A percentile compares a stretch with the other conserved stretches of the same genome.
These are phyloP conservation scores for Periophthalmus modestus DNA, from an alignment of 2,113 vertebrate genomes.

Conservation along the genomic window DNA sequence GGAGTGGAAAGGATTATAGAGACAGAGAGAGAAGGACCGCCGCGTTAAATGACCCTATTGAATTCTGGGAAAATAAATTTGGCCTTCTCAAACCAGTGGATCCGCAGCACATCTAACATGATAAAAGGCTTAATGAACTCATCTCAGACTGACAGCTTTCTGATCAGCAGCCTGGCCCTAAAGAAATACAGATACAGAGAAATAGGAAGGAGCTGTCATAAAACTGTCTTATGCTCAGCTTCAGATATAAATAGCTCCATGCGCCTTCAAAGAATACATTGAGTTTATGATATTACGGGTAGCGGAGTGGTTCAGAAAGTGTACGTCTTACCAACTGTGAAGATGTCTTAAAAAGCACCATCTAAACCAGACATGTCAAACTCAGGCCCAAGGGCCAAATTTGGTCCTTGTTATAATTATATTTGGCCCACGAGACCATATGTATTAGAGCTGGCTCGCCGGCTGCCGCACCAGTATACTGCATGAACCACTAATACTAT, in stretches of 20 bases:
- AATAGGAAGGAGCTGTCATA: not conserved
- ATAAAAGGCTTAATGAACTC: constrained; percentile 56
- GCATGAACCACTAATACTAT: too few relatives aligned
- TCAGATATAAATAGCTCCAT: not conserved
- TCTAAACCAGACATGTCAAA: too few relatives aligned
- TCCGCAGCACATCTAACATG: constrained; percentile 48
- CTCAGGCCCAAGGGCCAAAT: too few relatives aligned
- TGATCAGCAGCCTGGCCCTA: constrained; percentile 25
- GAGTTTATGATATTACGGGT: too few relatives aligned
- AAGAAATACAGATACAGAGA: constrained; percentile 12
- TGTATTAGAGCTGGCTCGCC: too few relatives aligned
- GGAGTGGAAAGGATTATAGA: constrained; percentile 70
- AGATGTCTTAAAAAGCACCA: too few relatives aligned
- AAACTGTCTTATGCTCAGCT: not conserved
- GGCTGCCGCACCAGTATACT: too few relatives aligned
- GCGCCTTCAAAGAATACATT: too few relatives aligned
- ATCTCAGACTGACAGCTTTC: constrained; percentile 46
- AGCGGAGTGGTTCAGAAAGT: too few relatives aligned
- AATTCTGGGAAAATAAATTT: constrained; percentile 66
- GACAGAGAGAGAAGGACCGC: constrained; percentile 49
- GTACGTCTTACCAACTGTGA: too few relatives aligned
- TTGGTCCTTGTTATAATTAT: too few relatives aligned
- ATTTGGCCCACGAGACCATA: too few relatives aligned
- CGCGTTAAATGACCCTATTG: constrained; percentile 65
- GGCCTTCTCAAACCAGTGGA: constrained; percentile 47